Base-by-base conservation (phyloP, 2,797 vertebrate genomes). In the Macrochelys suwanniensis region DNA sequence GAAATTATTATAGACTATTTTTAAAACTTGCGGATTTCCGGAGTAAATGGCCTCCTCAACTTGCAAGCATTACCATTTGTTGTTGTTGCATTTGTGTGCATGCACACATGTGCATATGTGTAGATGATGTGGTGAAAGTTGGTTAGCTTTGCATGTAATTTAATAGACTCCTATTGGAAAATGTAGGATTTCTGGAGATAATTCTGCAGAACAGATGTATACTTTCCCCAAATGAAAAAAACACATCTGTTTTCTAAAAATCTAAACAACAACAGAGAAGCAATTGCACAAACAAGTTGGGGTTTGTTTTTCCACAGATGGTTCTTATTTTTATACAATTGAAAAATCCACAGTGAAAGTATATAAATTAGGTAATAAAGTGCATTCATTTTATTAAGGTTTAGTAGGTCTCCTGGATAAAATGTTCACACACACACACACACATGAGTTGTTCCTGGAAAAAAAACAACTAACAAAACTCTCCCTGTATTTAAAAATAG, bases 181-280 rank as follows among this genome's bases (percentile, higher is more conserved):
- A 97, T 90, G 92, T 95, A 89, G 94, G 92, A 93, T 96, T 98
- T 98, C 96, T 98, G 96, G 87, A 96, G 88, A 97, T 87, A 97
- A 97, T 96, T 95, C 23, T 81, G 89, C 91, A 94, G 94, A 98
- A 97, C 98, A 98, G 98, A 98, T 98, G 97, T 92, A 96, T 94
- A 80, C 90, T 91, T 97, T 97, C 89, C 88, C 78, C 88, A 97
- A 97, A 97, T 94, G 88, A 97, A 95, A 98, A 98, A 89, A 93
- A 92, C 77, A 81, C 96, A 96, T 98, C 97, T 98, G 97, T 96
- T 98, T 97, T 90, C 89, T 94, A 98, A 97, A 98, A 98, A 97
- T 98, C 97, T 96, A 97, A 98, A 98, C 95, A 98, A 95, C 97
- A 98, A 95, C 84, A 96, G 91, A 80, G 95, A 97, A 97, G 84